These are phyloP conservation scores for Phrixothrix hirtus DNA, from an alignment of 2,888 invertebrate genomes.

Conservation along the genomic window DNA sequence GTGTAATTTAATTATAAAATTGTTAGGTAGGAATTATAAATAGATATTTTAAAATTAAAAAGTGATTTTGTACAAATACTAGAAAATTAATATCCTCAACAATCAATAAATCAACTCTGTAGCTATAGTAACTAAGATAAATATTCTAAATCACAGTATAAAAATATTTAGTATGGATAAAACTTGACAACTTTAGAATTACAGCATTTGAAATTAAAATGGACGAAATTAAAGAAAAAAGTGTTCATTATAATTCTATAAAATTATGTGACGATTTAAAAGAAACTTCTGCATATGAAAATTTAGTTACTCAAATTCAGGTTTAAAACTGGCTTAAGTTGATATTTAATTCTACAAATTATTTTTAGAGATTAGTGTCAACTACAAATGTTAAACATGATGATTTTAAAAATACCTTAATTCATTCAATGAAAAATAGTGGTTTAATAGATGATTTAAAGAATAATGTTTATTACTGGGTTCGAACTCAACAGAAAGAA, in stretches of 20 bases:
- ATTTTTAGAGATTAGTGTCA: slow-evolving; percentile 74
- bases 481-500: slow-evolving; percentile 61
- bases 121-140: neutral
- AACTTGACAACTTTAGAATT: too few species aligned
- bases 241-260: slow-evolving; percentile 73
- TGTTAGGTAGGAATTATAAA: too few species aligned
- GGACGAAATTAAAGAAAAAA: slow-evolving; percentile 59
- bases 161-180: too few species aligned
- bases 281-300: slow-evolving; percentile 73
- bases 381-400: slow-evolving; percentile 75
- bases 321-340: slow-evolving; percentile 54
- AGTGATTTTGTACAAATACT: too few species aligned
- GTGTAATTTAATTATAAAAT: too few species aligned
- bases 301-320: slow-evolving; percentile 79
- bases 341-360: slow-evolving; percentile 11
- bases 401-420: slow-evolving; percentile 76
- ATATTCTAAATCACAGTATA: neutral
- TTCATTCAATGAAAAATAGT: slow-evolving; percentile 74
- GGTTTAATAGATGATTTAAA: slow-evolving; percentile 81
- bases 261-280: slow-evolving; percentile 82
- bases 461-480: slow-evolving; percentile 83
- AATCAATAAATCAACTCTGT: neutral
- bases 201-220: slow-evolving; percentile 33
- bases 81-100: neutral
- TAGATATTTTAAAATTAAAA: neutral